phyloP scores from a whole-genome alignment of 2,888 invertebrate species.

The Tigriopus californicus region DNA sequence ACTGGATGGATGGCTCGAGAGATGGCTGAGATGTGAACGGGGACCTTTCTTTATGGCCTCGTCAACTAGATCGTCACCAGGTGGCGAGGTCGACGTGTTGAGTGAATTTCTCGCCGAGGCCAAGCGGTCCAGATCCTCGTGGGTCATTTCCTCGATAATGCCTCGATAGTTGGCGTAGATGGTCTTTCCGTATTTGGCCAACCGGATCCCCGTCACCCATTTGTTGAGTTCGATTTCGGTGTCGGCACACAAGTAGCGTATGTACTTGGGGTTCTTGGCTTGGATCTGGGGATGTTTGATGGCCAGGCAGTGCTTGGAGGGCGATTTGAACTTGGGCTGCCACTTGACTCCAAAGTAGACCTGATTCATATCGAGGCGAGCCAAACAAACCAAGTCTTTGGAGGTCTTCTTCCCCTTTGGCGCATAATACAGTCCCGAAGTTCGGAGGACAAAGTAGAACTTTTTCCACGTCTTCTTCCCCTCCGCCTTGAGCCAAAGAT shows the following conservation, averaged over 20 bases:
- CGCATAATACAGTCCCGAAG: constrained; percentile 89
- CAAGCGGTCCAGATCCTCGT: constrained; percentile 58
- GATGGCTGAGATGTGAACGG: too few species aligned
- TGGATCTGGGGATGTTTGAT: constrained; percentile 85
- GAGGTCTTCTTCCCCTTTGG: constrained; percentile 72
- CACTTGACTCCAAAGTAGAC: constrained; percentile 85
- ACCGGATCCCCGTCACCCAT: constrained; percentile 72
- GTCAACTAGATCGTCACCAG: neutral
- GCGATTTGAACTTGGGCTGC: constrained; percentile 96
- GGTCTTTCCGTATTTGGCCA: constrained; percentile 26
- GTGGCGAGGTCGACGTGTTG: neutral
- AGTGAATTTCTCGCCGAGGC: constrained; percentile 28
- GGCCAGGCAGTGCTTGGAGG: constrained; percentile 86
- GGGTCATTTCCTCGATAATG: constrained; percentile 61
- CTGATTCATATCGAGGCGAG: constrained; percentile 76
- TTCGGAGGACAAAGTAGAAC: constrained; percentile 79
- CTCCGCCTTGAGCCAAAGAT: constrained; percentile 82
- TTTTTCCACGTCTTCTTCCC: constrained; percentile 98
- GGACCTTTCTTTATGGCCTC: neutral
- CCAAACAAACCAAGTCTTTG: constrained; percentile 76
- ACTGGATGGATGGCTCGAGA: neutral
- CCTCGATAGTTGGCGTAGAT: constrained; percentile 69
- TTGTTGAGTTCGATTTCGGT: constrained; percentile 62
- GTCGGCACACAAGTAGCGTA: constrained; percentile 92
- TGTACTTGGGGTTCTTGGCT: constrained; percentile 74